A percentile compares a stretch with the other conserved stretches of the same genome.
Conservation (phyloP, 2,888 invertebrate genomes). For the Dexiosoma caninum region DNA sequence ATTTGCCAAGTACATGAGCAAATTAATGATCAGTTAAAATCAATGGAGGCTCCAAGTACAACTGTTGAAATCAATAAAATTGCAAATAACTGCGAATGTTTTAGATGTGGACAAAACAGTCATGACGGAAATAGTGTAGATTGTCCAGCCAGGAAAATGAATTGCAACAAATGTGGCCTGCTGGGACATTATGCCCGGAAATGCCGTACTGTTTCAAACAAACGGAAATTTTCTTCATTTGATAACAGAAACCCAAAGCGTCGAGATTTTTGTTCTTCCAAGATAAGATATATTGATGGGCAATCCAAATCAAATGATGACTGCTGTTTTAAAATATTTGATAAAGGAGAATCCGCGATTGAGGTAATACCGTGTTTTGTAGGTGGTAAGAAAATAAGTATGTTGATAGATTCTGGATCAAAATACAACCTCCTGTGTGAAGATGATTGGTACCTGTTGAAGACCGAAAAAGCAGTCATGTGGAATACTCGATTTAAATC, state of each 20-base stretch:
- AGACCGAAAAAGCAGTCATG: constrained; percentile 6
- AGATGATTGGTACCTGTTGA: constrained; percentile 42
- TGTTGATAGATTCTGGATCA: constrained; percentile 56
- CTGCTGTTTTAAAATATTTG: constrained; percentile 52
- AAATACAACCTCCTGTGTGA: constrained; percentile 48
- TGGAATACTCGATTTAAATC: constrained; percentile 46
- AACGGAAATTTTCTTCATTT: constrained; percentile 11
- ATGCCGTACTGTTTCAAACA: constrained; percentile 44
- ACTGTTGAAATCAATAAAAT: not conserved
- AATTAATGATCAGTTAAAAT: constrained; percentile 38
- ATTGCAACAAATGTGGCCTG: constrained; percentile 39
- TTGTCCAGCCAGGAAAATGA: constrained; percentile 34
- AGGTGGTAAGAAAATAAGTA: constrained; percentile 15
- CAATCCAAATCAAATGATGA: constrained; percentile 41
- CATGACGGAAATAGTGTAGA: constrained; percentile 14
- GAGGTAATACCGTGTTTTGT: constrained; percentile 29
- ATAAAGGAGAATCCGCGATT: constrained; percentile 29
- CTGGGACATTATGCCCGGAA: constrained; percentile 37
- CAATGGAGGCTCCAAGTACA: constrained; percentile 36
- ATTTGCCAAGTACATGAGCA: constrained; percentile 50
- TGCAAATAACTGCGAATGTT: constrained; percentile 27
- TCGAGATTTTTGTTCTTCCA: not conserved
- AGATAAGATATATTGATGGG: constrained; percentile 67
- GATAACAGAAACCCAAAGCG: not conserved
- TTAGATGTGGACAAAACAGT: constrained; percentile 36